Conservation (phyloP, 1,140 invertebrate genomes). For the Drosophila mojavensis region DNA sequence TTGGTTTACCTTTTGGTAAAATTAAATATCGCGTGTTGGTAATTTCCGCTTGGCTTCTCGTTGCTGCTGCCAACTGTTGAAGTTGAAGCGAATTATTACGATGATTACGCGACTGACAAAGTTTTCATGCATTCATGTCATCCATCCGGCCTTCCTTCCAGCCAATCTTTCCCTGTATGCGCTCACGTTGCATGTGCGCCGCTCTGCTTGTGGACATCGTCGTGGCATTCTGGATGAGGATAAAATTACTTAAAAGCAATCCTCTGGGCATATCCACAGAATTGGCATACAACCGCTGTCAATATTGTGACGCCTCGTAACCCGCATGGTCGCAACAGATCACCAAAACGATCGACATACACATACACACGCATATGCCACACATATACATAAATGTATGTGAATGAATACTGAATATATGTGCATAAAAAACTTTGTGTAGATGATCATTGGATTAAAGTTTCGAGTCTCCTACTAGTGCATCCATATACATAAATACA, state of each 20-base stretch:
- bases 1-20: conserved; percentile 79
- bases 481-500: too few relatives aligned
- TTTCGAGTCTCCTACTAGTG: too few relatives aligned
- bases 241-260: conserved; percentile 76
- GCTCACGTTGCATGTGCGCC: conserved; percentile 64
- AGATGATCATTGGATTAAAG: too few relatives aligned
- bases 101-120: conserved; percentile 80
- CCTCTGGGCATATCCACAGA: conserved; percentile 71
- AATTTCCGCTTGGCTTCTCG: conserved; percentile 80
- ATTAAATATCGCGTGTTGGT: conserved; percentile 82
- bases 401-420: too few relatives aligned
- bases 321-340: conserved; percentile 60
- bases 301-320: conserved; percentile 79
- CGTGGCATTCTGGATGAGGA: conserved; percentile 80
- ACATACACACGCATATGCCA: neutral
- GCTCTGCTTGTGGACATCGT: conserved; percentile 73
- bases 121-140: conserved; percentile 77
- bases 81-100: conserved; percentile 81
- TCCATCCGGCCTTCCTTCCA: conserved; percentile 71
- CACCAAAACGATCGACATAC: conserved; percentile 38
- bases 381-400: neutral
- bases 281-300: conserved; percentile 74
- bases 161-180: conserved; percentile 60
- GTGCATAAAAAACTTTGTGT: too few relatives aligned
- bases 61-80: conserved; percentile 75